Base-by-base conservation (phyloP, 2,888 invertebrate species). In the Tethea ocularis region DNA sequence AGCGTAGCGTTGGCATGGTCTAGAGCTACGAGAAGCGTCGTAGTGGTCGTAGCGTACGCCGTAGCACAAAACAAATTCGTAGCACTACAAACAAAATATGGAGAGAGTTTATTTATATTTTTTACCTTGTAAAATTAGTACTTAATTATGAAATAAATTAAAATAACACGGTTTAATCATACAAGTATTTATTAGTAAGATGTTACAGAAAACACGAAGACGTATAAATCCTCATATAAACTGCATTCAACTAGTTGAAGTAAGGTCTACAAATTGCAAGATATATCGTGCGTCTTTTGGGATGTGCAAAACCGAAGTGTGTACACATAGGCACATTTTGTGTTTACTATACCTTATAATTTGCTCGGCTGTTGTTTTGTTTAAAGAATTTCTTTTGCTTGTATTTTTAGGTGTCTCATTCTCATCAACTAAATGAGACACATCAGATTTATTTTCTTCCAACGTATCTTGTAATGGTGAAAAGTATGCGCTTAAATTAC, bases 361-460 rank as follows among this genome's bases (percentile, higher is more conserved):
- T 46, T 17, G 17, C 8, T 17, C 7, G 0, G 8, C 17, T 17
- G n/a, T 46, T 17, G 1, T 41, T 41, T 46, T 17, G 3, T 46
- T 20, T n/a, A n/a, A n/a, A n/a, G n/a, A n/a, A n/a, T n/a, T 38
- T 26, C 26, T 26, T 7, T 26, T 26, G 26, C 91, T 91, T 2
- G 83, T 83, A 69, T 82, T 87, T 73, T 90, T 91, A 1, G 88
- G 84, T 13, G 88, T 87, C 59, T 84, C 84, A 26, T 86, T 86
- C 13, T 87, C 85, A 58, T 86, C 84, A 20, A 83, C 59, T 58
- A 74, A 62, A 59, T 80, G 76, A 51, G 84, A 66, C 11, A 69
- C 63, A 57, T 82, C 83, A n/a, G 77, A 72, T 61, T 83, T 83
- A 57, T 79, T 75, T 60, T 85, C 83, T 52, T 84, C 83, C 51